Conservation (phyloP, 23 tunicate genomes). For the Ciona savignyi region DNA sequence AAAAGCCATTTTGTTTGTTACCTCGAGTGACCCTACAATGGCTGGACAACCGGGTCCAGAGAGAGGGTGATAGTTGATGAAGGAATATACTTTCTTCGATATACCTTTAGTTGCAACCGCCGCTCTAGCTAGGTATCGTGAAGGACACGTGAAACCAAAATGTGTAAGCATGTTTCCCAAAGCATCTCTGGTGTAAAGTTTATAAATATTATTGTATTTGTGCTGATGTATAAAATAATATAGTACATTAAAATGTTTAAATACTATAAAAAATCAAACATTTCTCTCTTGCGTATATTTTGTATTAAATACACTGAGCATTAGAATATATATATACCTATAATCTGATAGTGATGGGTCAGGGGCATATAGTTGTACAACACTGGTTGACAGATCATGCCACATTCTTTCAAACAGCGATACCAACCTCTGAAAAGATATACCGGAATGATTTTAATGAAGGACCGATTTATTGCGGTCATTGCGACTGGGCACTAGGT, state of each 20-base stretch:
- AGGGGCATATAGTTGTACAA: slow-evolving; percentile 42
- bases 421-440: slow-evolving; percentile 18
- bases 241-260: too few relatives aligned
- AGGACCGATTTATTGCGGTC: too few relatives aligned
- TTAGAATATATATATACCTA: slow-evolving; percentile 24
- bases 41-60: slow-evolving; percentile 42
- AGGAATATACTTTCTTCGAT: slow-evolving; percentile 25
- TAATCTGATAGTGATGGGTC: slow-evolving; percentile 46
- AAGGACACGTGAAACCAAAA: slow-evolving; percentile 49
- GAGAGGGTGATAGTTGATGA: slow-evolving; percentile 43
- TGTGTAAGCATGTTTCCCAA: slow-evolving; percentile 45
- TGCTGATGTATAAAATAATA: too few relatives aligned
- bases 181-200: slow-evolving; percentile 48
- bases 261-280: too few relatives aligned
- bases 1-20: neutral
- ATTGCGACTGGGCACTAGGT: too few relatives aligned
- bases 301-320: too few relatives aligned
- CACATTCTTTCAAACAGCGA: slow-evolving; percentile 26
- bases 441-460: too few relatives aligned
- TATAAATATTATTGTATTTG: too few relatives aligned
- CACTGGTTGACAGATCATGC: slow-evolving; percentile 35
- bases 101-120: slow-evolving; percentile 17
- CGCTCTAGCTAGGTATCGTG: slow-evolving; percentile 29
- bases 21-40: slow-evolving; percentile 32
- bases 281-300: too few relatives aligned